Conservation (phyloP, 37 sponge, comb jelly and placozoan genomes). For the Aplysina aerophoba region DNA sequence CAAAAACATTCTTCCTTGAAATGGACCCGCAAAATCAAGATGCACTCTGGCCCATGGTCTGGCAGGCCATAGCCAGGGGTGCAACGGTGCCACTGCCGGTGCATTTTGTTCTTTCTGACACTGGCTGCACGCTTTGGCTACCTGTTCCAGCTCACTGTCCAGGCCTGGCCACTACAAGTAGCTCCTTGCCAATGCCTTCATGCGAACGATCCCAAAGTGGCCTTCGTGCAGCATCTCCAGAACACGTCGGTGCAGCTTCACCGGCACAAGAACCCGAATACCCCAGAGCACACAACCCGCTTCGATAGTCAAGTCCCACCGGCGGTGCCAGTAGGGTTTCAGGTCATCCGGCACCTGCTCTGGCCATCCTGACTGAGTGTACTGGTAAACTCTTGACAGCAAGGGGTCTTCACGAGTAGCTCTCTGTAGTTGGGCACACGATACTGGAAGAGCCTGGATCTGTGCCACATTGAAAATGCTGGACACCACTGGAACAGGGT, state of each 20-base stretch:
- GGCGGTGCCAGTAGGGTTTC: neutral
- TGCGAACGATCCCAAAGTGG: constrained; percentile 39
- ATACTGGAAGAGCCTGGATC: constrained; percentile 26
- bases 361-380: constrained; percentile 33
- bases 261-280: constrained; percentile 30
- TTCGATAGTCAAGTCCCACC: constrained; percentile 25
- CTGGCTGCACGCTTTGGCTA: too few relatives aligned
- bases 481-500: too few relatives aligned
- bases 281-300: constrained; percentile 57
- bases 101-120: too few relatives aligned
- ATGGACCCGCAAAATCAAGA: too few relatives aligned
- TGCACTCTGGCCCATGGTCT: too few relatives aligned
- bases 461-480: constrained; percentile 11
- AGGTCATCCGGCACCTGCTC: neutral
- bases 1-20: too few relatives aligned
- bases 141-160: too few relatives aligned
- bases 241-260: neutral
- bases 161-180: too few relatives aligned
- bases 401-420: neutral
- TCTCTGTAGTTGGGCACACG: neutral
- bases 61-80: too few relatives aligned
- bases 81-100: too few relatives aligned
- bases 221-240: constrained; percentile 11
- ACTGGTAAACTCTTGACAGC: constrained; percentile 11
- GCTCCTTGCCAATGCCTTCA: too few relatives aligned